phyloP scores from a whole-genome alignment of 2,888 invertebrate genomes.

The Drosophila recens region DNA sequence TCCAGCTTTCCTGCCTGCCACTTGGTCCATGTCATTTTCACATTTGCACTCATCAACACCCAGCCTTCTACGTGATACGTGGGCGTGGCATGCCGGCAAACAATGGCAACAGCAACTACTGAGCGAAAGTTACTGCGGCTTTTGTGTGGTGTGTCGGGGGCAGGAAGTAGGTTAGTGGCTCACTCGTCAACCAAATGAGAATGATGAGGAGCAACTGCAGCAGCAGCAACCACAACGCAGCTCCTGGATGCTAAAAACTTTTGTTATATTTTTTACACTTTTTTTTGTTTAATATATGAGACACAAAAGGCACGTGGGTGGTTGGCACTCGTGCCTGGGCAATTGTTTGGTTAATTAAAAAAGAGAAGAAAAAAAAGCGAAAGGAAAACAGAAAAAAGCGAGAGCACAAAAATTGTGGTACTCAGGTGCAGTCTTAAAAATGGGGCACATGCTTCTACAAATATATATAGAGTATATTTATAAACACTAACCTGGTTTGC shows the following conservation, averaged over 20 bases:
- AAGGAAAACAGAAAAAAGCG: constrained; percentile 23
- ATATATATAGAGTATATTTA: constrained; percentile 33
- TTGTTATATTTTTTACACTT: constrained; percentile 19
- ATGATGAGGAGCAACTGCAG: constrained; percentile 72
- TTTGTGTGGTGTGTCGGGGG: constrained; percentile 45
- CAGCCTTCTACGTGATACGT: constrained; percentile 31
- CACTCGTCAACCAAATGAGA: constrained; percentile 76
- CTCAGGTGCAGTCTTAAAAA: constrained; percentile 74
- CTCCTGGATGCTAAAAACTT: constrained; percentile 40
- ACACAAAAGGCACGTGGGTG: constrained; percentile 45
- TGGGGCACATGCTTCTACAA: constrained; percentile 57
- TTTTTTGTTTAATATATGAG: constrained; percentile 32
- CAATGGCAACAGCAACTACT: constrained; percentile 43
- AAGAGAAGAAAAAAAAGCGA: constrained; percentile 26
- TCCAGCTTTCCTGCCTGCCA: constrained; percentile 28
- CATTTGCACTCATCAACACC: constrained; percentile 74
- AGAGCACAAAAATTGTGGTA: constrained; percentile 39
- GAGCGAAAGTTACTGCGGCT: constrained; percentile 40
- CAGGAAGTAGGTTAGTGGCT: constrained; percentile 79
- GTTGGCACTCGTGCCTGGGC: constrained; percentile 43
- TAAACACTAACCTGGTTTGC: constrained; percentile 75
- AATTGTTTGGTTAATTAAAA: constrained; percentile 79
- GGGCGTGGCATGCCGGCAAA: constrained; percentile 75
- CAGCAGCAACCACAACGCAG: constrained; percentile 37
- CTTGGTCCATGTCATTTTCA: constrained; percentile 67